These are phyloP conservation scores for Brenthis hecate DNA, from an alignment of 2,888 invertebrate species.

Conservation along the genomic window DNA sequence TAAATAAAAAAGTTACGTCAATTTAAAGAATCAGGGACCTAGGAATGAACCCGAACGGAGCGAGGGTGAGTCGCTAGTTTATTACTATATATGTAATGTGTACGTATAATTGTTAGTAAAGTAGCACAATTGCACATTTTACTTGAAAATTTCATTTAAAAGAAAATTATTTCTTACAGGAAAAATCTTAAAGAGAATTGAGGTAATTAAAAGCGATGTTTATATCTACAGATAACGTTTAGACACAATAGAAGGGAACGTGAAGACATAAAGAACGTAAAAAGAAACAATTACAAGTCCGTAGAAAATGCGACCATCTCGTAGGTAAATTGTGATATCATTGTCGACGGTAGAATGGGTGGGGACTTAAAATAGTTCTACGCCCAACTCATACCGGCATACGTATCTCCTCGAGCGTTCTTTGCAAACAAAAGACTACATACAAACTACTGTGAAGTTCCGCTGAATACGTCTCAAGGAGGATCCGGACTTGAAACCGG, in stretches of 20 bases:
- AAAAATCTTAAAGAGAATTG: neutral
- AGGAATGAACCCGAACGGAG: too few species aligned
- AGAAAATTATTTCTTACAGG: neutral
- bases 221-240: slow-evolving; percentile 15
- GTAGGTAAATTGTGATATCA: slow-evolving; percentile 38
- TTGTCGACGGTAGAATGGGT: slow-evolving; percentile 30
- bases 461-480: slow-evolving; percentile 47
- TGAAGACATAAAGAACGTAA: slow-evolving; percentile 17
- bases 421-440: slow-evolving; percentile 63
- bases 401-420: slow-evolving; percentile 52
- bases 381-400: slow-evolving; percentile 48
- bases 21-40: too few species aligned
- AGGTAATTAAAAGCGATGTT: slow-evolving; percentile 19
- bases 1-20: too few species aligned
- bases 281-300: slow-evolving; percentile 28
- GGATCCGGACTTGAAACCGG: slow-evolving; percentile 47
- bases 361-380: slow-evolving; percentile 42
- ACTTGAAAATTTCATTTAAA: neutral
- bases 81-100: too few species aligned
- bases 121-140: neutral
- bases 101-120: too few species aligned
- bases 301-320: slow-evolving; percentile 17
- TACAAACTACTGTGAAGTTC: slow-evolving; percentile 50
- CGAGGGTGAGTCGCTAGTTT: too few species aligned
- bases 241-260: slow-evolving; percentile 11